A percentile compares a stretch with the other conserved stretches of the same genome.
phyloP scores from a whole-genome alignment of 2,113 vertebrate species.

The Gambusia holbrooki region DNA sequence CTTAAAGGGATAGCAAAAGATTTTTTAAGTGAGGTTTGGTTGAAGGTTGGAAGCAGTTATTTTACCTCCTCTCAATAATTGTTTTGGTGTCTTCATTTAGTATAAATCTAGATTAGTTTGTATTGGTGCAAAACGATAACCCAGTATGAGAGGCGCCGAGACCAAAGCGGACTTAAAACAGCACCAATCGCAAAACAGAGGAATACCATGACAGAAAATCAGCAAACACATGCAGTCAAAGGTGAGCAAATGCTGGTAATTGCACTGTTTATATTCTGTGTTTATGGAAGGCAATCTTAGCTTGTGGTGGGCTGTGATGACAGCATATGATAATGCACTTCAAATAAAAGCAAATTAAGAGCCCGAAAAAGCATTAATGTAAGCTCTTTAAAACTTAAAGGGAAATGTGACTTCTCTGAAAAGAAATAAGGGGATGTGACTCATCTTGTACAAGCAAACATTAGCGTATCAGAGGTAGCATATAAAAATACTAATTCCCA shows the following conservation, averaged over 20 bases:
- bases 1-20: background rate
- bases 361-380: background rate
- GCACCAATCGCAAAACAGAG: background rate
- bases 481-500: background rate
- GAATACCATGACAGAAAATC: background rate
- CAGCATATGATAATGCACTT: background rate
- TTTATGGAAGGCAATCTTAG: background rate
- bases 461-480: conserved; percentile 7
- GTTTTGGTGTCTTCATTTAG: background rate
- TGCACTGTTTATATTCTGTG: background rate
- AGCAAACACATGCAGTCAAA: background rate
- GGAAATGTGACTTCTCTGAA: conserved; percentile 1
- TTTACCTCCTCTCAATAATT: background rate
- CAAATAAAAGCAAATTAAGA: background rate
- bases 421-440: background rate
- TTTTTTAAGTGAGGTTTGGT: background rate
- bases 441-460: conserved; percentile 1
- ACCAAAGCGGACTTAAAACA: too few species aligned
- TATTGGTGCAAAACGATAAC: background rate
- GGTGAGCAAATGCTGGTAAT: background rate
- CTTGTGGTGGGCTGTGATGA: background rate
- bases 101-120: background rate
- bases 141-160: background rate
- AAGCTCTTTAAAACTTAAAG: background rate
- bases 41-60: background rate